These are phyloP conservation scores for Syrphus vitripennis DNA, from an alignment of 2,888 invertebrate species.

Conservation along the genomic window DNA sequence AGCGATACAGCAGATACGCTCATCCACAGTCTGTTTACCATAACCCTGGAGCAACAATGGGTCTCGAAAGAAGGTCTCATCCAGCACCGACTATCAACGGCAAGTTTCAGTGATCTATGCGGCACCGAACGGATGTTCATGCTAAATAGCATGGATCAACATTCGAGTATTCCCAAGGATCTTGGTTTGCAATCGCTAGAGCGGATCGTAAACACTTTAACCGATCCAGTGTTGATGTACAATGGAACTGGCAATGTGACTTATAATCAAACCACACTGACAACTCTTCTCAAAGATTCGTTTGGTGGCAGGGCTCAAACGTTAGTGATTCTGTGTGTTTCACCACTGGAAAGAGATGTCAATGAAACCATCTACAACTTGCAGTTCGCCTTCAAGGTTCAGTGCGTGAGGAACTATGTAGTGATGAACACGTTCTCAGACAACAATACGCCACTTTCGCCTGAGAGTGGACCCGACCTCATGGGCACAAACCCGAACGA, in stretches of 20 bases:
- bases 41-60: conserved; percentile 89
- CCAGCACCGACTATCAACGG: conserved; percentile 87
- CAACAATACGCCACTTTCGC: conserved; percentile 83
- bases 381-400: conserved; percentile 85
- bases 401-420: conserved; percentile 87
- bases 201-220: conserved; percentile 84
- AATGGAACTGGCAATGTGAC: conserved; percentile 79
- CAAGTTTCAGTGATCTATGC: conserved; percentile 88
- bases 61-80: conserved; percentile 85
- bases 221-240: conserved; percentile 81
- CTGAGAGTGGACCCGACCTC: conserved; percentile 73
- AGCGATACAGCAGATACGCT: conserved; percentile 81
- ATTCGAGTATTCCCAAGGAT: conserved; percentile 83
- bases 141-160: conserved; percentile 81
- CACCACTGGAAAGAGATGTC: conserved; percentile 86
- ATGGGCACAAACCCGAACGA: conserved; percentile 65
- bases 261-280: conserved; percentile 85
- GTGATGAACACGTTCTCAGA: conserved; percentile 87
- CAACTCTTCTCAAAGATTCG: conserved; percentile 87
- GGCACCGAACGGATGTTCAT: conserved; percentile 83
- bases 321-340: conserved; percentile 87
- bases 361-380: conserved; percentile 87
- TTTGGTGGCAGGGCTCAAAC: conserved; percentile 90
- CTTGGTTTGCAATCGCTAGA: conserved; percentile 86
- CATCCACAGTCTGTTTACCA: conserved; percentile 86